These are phyloP conservation scores for Acronicta aceris DNA, from an alignment of 2,888 invertebrate species.

Conservation along the genomic window DNA sequence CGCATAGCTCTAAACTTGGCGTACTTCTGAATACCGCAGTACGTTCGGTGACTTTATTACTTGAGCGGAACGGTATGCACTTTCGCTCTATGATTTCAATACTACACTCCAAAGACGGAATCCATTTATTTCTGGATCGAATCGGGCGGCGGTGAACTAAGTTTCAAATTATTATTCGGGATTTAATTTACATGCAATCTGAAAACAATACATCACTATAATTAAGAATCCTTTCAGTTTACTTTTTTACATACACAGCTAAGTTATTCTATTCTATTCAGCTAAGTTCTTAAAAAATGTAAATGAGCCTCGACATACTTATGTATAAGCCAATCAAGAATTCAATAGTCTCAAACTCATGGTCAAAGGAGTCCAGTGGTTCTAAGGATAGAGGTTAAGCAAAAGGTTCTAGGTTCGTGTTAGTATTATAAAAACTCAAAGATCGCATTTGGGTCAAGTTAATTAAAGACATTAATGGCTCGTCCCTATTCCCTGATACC, in stretches of 20 bases:
- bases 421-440: too few relatives aligned
- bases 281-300: too few relatives aligned
- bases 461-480: too few relatives aligned
- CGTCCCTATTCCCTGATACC: too few relatives aligned
- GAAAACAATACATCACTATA: neutral
- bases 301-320: too few relatives aligned
- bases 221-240: neutral
- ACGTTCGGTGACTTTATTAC: constrained; percentile 47
- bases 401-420: too few relatives aligned
- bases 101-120: constrained; percentile 18
- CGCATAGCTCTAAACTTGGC: constrained; percentile 10
- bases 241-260: neutral
- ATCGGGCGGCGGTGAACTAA: constrained; percentile 13
- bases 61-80: constrained; percentile 32
- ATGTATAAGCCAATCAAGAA: too few relatives aligned
- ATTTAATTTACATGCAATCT: neutral
- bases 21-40: constrained; percentile 31
- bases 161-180: constrained; percentile 4
- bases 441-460: too few relatives aligned
- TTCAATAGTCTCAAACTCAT: too few relatives aligned
- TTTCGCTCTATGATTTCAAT: constrained; percentile 34
- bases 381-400: too few relatives aligned
- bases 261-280: too few relatives aligned
- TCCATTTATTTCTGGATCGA: constrained; percentile 19
- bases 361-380: too few relatives aligned